Base-by-base conservation (phyloP, 2,888 invertebrate species). In the Notocelia uddmanniana region DNA sequence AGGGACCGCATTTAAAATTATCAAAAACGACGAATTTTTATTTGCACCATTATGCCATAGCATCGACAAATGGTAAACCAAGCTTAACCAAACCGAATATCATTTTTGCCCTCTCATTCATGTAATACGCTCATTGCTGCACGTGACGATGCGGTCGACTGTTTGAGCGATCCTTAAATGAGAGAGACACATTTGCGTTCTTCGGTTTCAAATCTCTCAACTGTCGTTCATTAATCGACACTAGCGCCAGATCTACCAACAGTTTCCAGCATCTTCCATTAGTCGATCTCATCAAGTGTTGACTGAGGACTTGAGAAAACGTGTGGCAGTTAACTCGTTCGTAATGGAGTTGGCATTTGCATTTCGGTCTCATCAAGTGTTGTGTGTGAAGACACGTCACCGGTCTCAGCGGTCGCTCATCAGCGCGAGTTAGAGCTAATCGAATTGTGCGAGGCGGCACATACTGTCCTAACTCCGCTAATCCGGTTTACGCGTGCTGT, bases 401-500 rank as follows among this genome's bases (percentile, higher is more conserved):
- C 18, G 50, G 58, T 68, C 50, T 68, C 63, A 9, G 31, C 45
- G 60, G 41, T 34, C 34, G 60, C 52, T 62, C 62, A 55, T 69
- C 54, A 69, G 58, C 62, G 62, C 23, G 21, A 69, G 69, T 55
- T 60, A 34, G 62, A 45, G 55, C 62, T 69, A 69, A 69, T 69
- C 62, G 55, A 69, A 55, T 69, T 41, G 45, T 18, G 60, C 54
- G 18, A 54, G 52, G 63, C 55, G 48, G 69, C 69, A 63, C 69
- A 69, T 50, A 45, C 63, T 19, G 63, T 19, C 63, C 69, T 37
- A 63, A 69, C 69, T 69, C 63, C 37, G 55, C 41, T 69, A 69
- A 69, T 69, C 57, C 10, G 50, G 69, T 69, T 69, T 69, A 57
- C 69, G 63, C 57, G 55, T 57, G 48, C 62, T 55, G 10, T 13